A percentile compares a stretch with the other conserved stretches of the same genome.
Evolutionary conservation across 2,113 vertebrate species (phyloP).

Genomic region (Malurus cyaneus): DNA sequence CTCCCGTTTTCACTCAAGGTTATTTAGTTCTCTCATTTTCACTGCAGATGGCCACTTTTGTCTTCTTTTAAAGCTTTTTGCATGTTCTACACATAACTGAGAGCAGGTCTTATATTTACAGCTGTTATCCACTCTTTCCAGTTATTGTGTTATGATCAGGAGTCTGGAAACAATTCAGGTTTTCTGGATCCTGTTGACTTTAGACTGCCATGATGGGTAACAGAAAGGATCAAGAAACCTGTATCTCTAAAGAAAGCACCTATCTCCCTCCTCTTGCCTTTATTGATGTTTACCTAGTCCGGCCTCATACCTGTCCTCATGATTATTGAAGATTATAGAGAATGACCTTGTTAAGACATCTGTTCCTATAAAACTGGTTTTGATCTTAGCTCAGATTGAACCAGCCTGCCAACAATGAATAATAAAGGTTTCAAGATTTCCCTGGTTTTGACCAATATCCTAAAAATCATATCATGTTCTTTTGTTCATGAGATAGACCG

Average conservation of each 20-base stretch:
- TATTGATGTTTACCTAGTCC: neutral
- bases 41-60: neutral
- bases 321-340: neutral
- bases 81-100: neutral
- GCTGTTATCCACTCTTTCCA: neutral
- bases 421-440: neutral
- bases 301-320: neutral
- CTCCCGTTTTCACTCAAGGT: neutral
- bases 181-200: neutral
- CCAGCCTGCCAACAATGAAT: neutral
- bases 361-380: neutral
- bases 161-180: neutral
- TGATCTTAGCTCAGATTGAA: neutral
- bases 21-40: neutral
- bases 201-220: neutral
- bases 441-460: neutral
- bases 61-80: neutral
- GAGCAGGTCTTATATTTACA: neutral
- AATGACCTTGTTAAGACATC: neutral
- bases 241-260: neutral
- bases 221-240: neutral
- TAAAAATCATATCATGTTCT: neutral
- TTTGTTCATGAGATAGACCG: neutral
- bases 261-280: neutral
- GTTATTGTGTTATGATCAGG: neutral